Base-by-base conservation (phyloP, 2,797 vertebrate genomes). In the Spatula versicolor region DNA sequence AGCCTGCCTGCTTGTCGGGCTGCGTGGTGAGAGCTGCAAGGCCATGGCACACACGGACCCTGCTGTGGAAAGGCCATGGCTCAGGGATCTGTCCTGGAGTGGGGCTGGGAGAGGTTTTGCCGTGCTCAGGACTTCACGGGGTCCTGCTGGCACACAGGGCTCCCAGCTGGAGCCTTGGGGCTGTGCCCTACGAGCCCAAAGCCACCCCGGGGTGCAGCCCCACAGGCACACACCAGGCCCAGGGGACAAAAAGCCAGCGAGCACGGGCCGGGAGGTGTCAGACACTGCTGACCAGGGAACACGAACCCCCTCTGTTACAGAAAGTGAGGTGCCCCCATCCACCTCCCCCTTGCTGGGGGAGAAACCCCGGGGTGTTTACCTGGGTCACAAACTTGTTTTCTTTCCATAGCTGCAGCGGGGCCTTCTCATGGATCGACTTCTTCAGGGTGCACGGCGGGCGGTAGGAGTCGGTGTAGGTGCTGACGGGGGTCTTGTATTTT, bases 401-500 rank as follows among this genome's bases (percentile, higher is more conserved):
- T 19, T 87, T 96, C 92, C 95, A 95, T 19, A 93, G 64, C 39
- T 80, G 56, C n/a, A 72, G 17, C 2, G 90, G 67, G 20, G 26
- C 2, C 19, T 13, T 63, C 13, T 97, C 87, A 16, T 80, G 89
- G 37, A 64, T 62, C n/a, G 54, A 55, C 67, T 95, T 95, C 90
- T 91, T 96, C 88, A 95, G 45, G 21, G 96, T 93, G 77, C 92
- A 79, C 1, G 97, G 98, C 2, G 94, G 94, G 82, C 96, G 85
- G 93, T 97, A 98, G 88, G 97, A 97, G 80, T 97, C 97, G 0
- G 76, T 95, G 74, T 97, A 98, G 86, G 97, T 98, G 90, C 98
- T 98, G 92, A 97, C 30, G 6, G 97, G 97, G 6, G 97, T 98
- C 91, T 96, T 97, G 88, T 96, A 93, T 62, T 97, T 97, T 33